These are phyloP conservation scores for Thymelicus lineola DNA, from an alignment of 2,888 invertebrate genomes.

Conservation along the genomic window DNA sequence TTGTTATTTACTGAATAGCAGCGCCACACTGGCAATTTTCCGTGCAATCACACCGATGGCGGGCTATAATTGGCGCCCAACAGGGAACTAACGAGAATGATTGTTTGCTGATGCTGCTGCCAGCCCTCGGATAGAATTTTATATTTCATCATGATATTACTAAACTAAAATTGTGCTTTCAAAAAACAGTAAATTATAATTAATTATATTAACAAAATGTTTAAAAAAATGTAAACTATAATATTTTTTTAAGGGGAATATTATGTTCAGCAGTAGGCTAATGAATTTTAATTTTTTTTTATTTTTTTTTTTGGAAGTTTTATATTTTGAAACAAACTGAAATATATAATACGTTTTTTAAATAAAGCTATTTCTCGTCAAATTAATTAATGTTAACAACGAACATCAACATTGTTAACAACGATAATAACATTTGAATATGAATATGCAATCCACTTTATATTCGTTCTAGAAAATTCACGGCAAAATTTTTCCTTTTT, in stretches of 20 bases:
- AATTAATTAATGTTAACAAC: too few species aligned
- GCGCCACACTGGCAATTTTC: slow-evolving; percentile 56
- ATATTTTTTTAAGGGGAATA: too few species aligned
- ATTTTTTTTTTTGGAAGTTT: too few species aligned
- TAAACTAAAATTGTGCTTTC: not conserved
- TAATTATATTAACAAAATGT: too few species aligned
- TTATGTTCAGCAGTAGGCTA: too few species aligned
- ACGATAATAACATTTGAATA: not conserved
- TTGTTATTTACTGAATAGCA: slow-evolving; percentile 34
- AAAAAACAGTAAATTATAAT: not conserved
- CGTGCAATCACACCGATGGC: slow-evolving; percentile 69
- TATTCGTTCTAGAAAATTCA: not conserved
- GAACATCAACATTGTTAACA: too few species aligned
- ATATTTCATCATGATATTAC: not conserved
- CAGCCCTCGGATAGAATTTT: slow-evolving; percentile 37
- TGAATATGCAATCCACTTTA: not conserved
- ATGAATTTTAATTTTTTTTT: too few species aligned
- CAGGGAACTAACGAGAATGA: slow-evolving; percentile 69
- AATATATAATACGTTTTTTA: too few species aligned
- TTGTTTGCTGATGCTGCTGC: slow-evolving; percentile 59
- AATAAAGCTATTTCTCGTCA: too few species aligned
- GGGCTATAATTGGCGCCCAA: slow-evolving; percentile 74
- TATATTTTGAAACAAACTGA: too few species aligned
- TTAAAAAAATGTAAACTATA: too few species aligned
- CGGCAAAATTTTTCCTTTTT: slow-evolving; percentile 13